phyloP scores from a whole-genome alignment of 2,888 invertebrate species.

The Phyto melanocephala region DNA sequence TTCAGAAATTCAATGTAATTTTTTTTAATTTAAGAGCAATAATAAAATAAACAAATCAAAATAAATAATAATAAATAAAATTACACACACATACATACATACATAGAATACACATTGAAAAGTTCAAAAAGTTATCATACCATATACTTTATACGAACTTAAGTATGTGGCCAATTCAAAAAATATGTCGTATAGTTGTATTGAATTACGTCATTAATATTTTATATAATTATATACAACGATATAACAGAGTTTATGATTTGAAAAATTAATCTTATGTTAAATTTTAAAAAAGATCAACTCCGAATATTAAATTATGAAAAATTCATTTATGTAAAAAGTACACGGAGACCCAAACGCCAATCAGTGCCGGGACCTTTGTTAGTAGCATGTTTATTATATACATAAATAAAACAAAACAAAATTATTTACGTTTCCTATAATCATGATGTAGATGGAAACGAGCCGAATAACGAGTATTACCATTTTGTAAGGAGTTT shows the following conservation, averaged over 20 bases:
- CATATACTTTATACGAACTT: background rate
- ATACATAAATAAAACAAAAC: slow-evolving; percentile 22
- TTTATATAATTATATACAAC: too few relatives aligned
- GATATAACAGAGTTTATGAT: too few relatives aligned
- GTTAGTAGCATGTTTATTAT: background rate
- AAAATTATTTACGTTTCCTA: slow-evolving; percentile 68
- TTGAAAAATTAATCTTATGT: background rate
- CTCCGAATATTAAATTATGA: background rate
- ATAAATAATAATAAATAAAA: slow-evolving; percentile 5
- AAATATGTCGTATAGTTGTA: too few relatives aligned
- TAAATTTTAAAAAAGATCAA: background rate
- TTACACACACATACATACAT: background rate
- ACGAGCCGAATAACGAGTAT: slow-evolving; percentile 75
- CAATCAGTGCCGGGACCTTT: slow-evolving; percentile 72
- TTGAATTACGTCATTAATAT: too few relatives aligned
- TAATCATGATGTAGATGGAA: slow-evolving; percentile 77
- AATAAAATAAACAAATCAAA: background rate
- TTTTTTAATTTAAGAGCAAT: background rate
- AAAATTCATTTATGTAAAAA: slow-evolving; percentile 67
- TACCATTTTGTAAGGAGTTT: slow-evolving; percentile 74
- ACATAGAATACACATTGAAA: background rate
- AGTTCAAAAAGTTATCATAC: slow-evolving; percentile 50
- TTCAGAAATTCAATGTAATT: slow-evolving; percentile 17
- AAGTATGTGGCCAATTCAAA: background rate
- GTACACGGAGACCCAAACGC: slow-evolving; percentile 72